These are phyloP conservation scores for Xenopus laevis DNA, from an alignment of 2,113 vertebrate genomes.

Conservation along the genomic window DNA sequence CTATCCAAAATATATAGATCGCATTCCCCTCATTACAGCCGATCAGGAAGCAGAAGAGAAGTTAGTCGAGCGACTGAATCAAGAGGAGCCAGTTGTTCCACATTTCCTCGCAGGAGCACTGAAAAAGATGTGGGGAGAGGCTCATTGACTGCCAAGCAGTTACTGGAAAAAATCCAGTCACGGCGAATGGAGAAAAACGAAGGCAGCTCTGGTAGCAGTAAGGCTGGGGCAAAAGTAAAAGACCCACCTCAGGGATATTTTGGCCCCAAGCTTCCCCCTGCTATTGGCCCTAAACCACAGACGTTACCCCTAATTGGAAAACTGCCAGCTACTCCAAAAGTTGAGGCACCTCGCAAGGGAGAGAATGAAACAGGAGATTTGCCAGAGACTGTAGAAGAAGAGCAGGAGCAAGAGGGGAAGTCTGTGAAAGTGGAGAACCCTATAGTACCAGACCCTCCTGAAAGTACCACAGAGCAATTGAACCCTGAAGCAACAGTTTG, in stretches of 20 bases:
- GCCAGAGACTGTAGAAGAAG: constrained; percentile 65
- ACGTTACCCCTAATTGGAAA: constrained; percentile 93
- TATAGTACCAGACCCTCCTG: constrained; percentile 65
- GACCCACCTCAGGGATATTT: constrained; percentile 97
- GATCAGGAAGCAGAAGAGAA: constrained; percentile 56
- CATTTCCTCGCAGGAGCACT: constrained; percentile 53
- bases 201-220: constrained; percentile 63
- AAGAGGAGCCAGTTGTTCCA: constrained; percentile 59
- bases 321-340: constrained; percentile 79
- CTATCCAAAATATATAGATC: constrained; percentile 92
- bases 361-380: constrained; percentile 72
- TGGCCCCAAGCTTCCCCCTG: constrained; percentile 91
- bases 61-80: constrained; percentile 62
- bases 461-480: constrained; percentile 48
- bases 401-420: constrained; percentile 59
- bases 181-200: constrained; percentile 77
- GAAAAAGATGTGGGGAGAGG: constrained; percentile 80
- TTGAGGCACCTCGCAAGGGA: constrained; percentile 61
- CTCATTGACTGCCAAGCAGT: constrained; percentile 83
- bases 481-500: constrained; percentile 53
- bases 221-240: constrained; percentile 87
- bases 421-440: constrained; percentile 71
- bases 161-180: constrained; percentile 90
- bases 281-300: constrained; percentile 83
- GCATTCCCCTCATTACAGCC: constrained; percentile 83